Evolutionary conservation across 2,888 invertebrate species (phyloP), one percentile per base, ranked within the genome.

Genomic region (Pandemis cinnamomeana): DNA sequence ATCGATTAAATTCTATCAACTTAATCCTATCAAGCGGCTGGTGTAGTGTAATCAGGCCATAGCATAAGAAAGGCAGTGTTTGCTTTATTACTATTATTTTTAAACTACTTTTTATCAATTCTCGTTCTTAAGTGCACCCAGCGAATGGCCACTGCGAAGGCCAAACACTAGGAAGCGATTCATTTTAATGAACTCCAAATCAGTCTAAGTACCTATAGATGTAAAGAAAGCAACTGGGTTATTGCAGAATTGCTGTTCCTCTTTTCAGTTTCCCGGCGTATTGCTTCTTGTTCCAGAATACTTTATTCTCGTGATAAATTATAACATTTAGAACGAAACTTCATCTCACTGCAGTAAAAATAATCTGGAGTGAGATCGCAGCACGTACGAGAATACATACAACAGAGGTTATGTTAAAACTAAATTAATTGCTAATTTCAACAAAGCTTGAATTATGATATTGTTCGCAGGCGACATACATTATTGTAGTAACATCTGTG

Each of bases 121-220:
- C n/a, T 44, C 2, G 20, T 62, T 62, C 51, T 53, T 15, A 46
- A 42, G 27, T 41, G 61, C 36, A 41, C 41, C 5, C 27, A n/a
- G 53, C 7, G 70, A 71, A 36, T 44, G 62, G 53, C 44, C 20
- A 63, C 8, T 42, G 53, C 51, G 62, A 71, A 71, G 70, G 70
- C 20, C 53, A 55, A 48, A 27, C 27, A 44, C 63, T 10, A 63
- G 53, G 63, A 71, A 71, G 51, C 53, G 42, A n/a, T 53, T 42
- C 20, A 20, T 44, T 63, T 61, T 51, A 51, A 71, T 71, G 5
- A 41, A 62, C 15, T 70, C 63, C 27, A 71, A 42, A n/a, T 58
- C 41, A 20, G 60, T 11, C 44, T 44, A 44, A 8, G 8, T 44
- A 44, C 8, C n/a, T 46, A n/a, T 60, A 60, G 27, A 64, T 44